Conservation (phyloP, 2,113 vertebrate genomes). For the Chaetura pelagica region DNA sequence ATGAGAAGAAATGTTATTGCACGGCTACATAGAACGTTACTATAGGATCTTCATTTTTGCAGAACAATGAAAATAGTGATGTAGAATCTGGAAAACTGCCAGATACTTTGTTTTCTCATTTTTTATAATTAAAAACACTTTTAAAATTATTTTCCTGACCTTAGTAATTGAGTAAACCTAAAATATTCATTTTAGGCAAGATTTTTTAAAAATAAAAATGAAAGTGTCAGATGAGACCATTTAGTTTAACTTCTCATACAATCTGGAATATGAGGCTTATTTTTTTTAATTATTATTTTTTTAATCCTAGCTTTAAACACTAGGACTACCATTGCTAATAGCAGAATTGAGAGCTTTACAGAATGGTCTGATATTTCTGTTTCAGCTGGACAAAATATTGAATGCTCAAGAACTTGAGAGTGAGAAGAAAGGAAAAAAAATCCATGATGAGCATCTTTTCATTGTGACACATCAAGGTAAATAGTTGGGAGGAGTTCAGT, state of each 20-base stretch:
- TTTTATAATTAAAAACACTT: background rate
- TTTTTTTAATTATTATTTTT: no score
- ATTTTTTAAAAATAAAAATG: background rate
- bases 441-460: slow-evolving; percentile 97
- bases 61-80: background rate
- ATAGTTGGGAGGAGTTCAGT: background rate
- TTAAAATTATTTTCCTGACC: background rate
- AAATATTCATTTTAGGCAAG: background rate
- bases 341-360: background rate
- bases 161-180: background rate
- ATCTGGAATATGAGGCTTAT: background rate
- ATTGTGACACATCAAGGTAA: slow-evolving; percentile 98
- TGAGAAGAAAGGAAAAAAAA: slow-evolving; percentile 90
- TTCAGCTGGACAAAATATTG: slow-evolving; percentile 91
- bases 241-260: background rate
- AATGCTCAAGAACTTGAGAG: slow-evolving; percentile 92
- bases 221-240: background rate
- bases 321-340: background rate
- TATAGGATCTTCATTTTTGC: background rate
- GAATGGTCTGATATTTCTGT: slow-evolving; percentile 18
- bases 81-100: background rate
- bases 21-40: background rate
- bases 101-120: background rate
- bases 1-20: background rate
- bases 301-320: background rate